phyloP scores from a whole-genome alignment of 2,113 vertebrate species.

The Panthera tigris region DNA sequence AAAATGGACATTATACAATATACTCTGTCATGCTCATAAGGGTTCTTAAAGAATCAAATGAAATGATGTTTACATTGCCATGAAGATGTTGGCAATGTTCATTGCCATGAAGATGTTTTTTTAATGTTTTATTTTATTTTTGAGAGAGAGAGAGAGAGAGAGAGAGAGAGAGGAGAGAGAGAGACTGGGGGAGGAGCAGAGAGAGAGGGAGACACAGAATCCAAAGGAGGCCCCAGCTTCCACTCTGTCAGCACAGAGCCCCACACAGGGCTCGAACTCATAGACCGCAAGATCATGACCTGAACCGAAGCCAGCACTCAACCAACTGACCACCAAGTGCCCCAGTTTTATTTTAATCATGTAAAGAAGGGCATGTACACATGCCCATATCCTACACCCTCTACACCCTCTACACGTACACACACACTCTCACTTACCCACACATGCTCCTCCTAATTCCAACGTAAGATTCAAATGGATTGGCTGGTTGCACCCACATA shows the following conservation, averaged over 20 bases:
- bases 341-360: background rate
- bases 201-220: background rate
- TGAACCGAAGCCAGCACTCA: background rate
- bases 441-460: background rate
- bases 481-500: background rate
- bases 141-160: background rate
- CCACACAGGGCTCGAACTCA: background rate
- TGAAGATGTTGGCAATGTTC: background rate
- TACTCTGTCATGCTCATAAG: background rate
- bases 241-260: background rate
- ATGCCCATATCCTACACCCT: background rate
- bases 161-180: background rate
- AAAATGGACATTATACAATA: background rate
- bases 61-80: background rate
- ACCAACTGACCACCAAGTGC: background rate
- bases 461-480: background rate
- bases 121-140: background rate
- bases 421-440: background rate
- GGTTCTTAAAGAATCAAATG: background rate
- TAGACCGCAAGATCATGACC: background rate
- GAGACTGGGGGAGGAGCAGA: background rate
- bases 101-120: background rate
- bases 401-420: background rate
- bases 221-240: background rate
- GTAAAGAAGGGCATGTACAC: background rate